Conservation (phyloP, 2,113 vertebrate genomes). For the Erinaceus europaeus region DNA sequence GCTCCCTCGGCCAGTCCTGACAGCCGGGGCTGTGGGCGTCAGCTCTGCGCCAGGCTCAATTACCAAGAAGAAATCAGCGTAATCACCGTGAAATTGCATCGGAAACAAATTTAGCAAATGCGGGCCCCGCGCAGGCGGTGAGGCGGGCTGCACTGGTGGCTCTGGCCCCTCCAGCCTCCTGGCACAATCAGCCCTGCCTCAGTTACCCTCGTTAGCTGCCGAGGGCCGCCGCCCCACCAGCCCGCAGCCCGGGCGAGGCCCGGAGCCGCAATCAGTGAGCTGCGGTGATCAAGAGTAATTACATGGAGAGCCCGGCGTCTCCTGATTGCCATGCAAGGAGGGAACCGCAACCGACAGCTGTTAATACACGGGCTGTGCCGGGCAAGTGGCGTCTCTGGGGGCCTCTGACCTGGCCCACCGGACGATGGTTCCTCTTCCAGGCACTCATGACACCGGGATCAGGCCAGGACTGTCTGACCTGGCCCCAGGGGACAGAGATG, state of each 20-base stretch:
- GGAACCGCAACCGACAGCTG: not conserved
- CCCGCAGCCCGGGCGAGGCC: not conserved
- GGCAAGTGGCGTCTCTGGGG: no score
- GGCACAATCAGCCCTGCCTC: constrained; percentile 55
- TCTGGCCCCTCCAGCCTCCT: not conserved
- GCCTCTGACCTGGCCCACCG: no score
- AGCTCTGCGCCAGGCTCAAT: not conserved
- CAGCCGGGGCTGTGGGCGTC: not conserved
- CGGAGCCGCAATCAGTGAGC: constrained; percentile 21
- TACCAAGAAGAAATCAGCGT: constrained; percentile 12
- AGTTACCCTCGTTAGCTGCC: constrained; percentile 33
- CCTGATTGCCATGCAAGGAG: constrained; percentile 38
- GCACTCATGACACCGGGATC: no score
- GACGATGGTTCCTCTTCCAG: no score
- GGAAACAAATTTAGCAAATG: constrained; percentile 60
- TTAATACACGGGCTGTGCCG: not conserved
- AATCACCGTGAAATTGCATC: constrained; percentile 54
- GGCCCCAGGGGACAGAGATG: no score
- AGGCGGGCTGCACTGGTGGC: not conserved
- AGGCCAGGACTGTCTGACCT: no score
- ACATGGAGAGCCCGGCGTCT: not conserved
- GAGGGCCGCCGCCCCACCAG: not conserved
- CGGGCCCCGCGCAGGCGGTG: not conserved
- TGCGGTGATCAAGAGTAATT: constrained; percentile 40
- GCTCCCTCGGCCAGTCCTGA: not conserved